Conservation (phyloP, 2,888 invertebrate species). For the Melinopterus prodromus region DNA sequence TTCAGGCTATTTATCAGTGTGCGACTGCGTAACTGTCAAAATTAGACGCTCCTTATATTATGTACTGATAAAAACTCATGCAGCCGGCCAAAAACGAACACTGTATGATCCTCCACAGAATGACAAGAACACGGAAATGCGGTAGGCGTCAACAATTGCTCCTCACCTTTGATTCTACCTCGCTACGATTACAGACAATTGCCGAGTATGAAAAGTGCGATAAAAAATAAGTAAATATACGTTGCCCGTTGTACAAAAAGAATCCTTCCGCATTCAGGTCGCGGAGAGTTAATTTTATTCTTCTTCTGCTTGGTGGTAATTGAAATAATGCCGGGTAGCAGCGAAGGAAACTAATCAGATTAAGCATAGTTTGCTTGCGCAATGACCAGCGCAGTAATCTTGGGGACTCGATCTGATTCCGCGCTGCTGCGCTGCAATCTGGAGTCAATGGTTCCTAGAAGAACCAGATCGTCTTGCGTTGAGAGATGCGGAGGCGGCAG, state of each 20-base stretch:
- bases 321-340: not conserved
- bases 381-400: not conserved
- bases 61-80: too few species aligned
- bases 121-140: too few species aligned
- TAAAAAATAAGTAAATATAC: not conserved
- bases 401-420: not conserved
- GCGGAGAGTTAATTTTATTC: not conserved
- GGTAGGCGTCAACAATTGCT: too few species aligned
- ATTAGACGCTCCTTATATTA: too few species aligned
- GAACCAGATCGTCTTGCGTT: not conserved
- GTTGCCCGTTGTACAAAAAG: not conserved
- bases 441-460: constrained; percentile 4
- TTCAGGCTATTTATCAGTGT: too few species aligned
- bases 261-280: not conserved
- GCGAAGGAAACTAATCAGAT: not conserved
- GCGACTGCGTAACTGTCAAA: too few species aligned
- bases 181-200: not conserved
- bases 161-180: not conserved
- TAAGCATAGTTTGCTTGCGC: constrained; percentile 4
- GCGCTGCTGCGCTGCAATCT: not conserved
- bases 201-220: not conserved
- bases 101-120: too few species aligned
- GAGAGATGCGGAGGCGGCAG: not conserved
- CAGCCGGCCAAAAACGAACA: too few species aligned
- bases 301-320: not conserved